A percentile compares a stretch with the other conserved stretches of the same genome.
Conservation (phyloP, 2,113 vertebrate genomes). For the Microtus montanus region DNA sequence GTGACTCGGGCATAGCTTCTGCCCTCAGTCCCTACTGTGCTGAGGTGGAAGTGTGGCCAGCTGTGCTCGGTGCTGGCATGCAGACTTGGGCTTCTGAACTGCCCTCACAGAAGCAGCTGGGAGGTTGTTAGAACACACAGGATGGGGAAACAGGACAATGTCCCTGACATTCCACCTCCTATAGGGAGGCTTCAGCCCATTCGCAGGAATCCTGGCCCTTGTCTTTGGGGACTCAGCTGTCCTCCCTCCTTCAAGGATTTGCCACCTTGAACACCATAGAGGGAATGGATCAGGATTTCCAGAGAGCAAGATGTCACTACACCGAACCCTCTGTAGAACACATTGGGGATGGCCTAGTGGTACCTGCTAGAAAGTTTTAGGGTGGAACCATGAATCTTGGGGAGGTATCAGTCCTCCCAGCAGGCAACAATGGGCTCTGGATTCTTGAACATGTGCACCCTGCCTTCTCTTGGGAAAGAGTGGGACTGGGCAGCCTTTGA, state of each 20-base stretch:
- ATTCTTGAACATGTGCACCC: not conserved
- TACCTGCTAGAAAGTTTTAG: not conserved
- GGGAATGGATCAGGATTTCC: not conserved
- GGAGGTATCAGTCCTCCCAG: too few relatives aligned
- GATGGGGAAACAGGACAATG: not conserved
- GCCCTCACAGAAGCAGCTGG: not conserved
- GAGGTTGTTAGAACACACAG: not conserved
- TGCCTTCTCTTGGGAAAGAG: not conserved
- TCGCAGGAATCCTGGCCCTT: not conserved
- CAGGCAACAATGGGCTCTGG: not conserved
- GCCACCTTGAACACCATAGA: not conserved
- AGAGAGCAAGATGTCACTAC: not conserved
- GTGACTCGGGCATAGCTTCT: not conserved
- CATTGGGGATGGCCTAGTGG: not conserved
- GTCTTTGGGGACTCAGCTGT: too few relatives aligned
- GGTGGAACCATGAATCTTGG: not conserved
- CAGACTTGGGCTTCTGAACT: not conserved
- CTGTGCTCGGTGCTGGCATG: not conserved
- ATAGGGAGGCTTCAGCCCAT: not conserved
- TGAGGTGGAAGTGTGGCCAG: not conserved
- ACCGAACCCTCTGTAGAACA: rapidly evolving
- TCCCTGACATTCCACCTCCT: not conserved
- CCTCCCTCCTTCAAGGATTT: not conserved
- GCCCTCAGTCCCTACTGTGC: not conserved
- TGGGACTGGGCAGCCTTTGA: not conserved